Evolutionary conservation across 2,113 vertebrate species (phyloP), one percentile per base, ranked within the genome.

Genomic region (Pogona vitticeps): DNA sequence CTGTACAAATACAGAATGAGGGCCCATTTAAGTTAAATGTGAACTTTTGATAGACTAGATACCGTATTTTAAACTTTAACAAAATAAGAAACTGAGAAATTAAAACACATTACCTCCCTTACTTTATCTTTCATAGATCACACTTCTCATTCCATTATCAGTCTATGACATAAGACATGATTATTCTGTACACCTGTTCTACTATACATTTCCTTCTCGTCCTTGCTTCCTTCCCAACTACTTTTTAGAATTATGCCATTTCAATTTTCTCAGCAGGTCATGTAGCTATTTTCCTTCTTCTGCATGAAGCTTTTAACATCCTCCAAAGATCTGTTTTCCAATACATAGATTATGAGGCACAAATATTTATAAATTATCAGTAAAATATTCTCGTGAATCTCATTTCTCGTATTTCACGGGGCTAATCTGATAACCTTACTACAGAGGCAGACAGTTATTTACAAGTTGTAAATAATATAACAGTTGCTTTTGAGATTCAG

Each of bases 51-150:
- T 71, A 78, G 70, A 85, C 71, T 33, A 9, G 36, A 58, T n/a
- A n/a, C n/a, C n/a, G n/a, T 78, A 31, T 58, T 65, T 71, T 86
- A 58, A 86, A 42, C 56, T 86, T 80, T 80, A 86, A 71, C 76
- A 59, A 59, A 76, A 52, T 23, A 52, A 71, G 10, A 68, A 85
- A 58, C 9, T 23, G 18, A 12, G 23, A 23, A 42, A n/a, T 86
- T 86, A 80, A 86, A 80, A 76, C 1, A 6, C 56, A 67, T 21
- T 86, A 26, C 65, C 18, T 79, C 56, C 52, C 36, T n/a, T 31
- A 67, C 76, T 59, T 84, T 79, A 86, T 59, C 65, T 86, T 78
- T 59, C 33, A 71, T 31, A 59, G 67, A 61, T 21, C 20, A 63
- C 38, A 23, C 61, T 80, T 17, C 33, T 18, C 21, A 63, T 72